phyloP scores from a whole-genome alignment of 1,140 invertebrate species.

The Penaeus indicus region DNA sequence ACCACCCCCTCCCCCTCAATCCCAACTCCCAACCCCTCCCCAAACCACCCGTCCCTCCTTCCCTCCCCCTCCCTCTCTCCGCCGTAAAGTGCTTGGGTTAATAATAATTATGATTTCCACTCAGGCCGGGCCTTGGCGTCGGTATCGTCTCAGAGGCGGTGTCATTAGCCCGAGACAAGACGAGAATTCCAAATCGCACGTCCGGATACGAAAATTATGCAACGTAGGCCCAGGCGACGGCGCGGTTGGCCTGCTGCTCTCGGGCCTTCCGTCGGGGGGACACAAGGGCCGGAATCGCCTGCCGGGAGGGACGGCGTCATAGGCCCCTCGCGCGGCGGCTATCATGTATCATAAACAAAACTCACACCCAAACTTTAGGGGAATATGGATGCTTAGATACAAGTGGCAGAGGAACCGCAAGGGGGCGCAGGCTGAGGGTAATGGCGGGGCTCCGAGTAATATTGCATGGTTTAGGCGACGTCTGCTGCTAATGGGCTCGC shows the following conservation, averaged over 20 bases:
- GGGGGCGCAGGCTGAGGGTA: not conserved
- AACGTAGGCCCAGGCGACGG: not conserved
- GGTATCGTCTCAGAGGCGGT: not conserved
- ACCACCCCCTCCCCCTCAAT: too few relatives aligned
- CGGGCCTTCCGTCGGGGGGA: not conserved
- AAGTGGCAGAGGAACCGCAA: not conserved
- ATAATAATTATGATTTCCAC: conserved; percentile 24
- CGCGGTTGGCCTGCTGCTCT: not conserved
- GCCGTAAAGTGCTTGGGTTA: conserved; percentile 11
- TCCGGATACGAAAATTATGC: not conserved
- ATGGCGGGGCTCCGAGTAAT: not conserved
- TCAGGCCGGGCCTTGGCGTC: not conserved
- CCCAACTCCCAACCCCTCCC: too few relatives aligned
- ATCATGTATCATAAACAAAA: conserved; percentile 31
- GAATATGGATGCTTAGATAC: conserved; percentile 35
- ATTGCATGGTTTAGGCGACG: not conserved
- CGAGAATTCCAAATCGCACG: conserved; percentile 17
- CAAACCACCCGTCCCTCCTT: not conserved
- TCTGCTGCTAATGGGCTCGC: too few relatives aligned
- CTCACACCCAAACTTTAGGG: conserved; percentile 1
- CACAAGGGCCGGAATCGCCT: not conserved
- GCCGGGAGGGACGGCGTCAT: not conserved
- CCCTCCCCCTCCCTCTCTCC: not conserved
- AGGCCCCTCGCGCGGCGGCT: not conserved
- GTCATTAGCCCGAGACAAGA: conserved; percentile 22